Conservation (phyloP, 2,113 vertebrate genomes). For the Dasyornis broadbenti region DNA sequence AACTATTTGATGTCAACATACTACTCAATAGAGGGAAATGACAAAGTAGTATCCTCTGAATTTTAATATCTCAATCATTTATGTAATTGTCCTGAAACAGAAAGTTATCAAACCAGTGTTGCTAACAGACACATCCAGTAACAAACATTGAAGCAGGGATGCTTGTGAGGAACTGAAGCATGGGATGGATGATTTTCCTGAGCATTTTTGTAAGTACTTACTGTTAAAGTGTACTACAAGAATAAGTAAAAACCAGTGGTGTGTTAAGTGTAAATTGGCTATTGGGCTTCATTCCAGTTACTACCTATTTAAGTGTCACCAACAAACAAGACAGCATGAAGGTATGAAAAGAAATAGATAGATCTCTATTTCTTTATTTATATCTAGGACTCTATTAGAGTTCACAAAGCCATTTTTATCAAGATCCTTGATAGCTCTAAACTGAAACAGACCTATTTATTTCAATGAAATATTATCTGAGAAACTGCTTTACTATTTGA, state of each 20-base stretch:
- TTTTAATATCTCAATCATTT: neutral
- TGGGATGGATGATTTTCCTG: neutral
- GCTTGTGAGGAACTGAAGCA: neutral
- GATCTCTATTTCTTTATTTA: neutral
- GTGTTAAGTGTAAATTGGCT: neutral
- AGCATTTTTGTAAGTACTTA: neutral
- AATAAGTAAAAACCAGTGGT: neutral
- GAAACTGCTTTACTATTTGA: neutral
- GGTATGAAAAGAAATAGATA: neutral
- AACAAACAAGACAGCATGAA: neutral
- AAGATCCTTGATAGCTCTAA: neutral
- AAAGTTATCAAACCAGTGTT: neutral
- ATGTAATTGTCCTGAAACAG: neutral
- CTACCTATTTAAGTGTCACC: neutral
- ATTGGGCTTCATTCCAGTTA: constrained; percentile 22
- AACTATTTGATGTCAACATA: neutral
- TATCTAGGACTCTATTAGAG: neutral
- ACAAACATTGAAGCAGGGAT: neutral
- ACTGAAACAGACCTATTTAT: neutral
- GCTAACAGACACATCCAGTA: neutral
- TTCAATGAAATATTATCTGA: neutral
- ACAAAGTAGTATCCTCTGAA: neutral
- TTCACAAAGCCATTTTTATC: neutral
- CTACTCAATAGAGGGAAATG: neutral
- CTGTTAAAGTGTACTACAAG: neutral